phyloP scores from a whole-genome alignment of 2,797 vertebrate species.

The Selene dorsalis region DNA sequence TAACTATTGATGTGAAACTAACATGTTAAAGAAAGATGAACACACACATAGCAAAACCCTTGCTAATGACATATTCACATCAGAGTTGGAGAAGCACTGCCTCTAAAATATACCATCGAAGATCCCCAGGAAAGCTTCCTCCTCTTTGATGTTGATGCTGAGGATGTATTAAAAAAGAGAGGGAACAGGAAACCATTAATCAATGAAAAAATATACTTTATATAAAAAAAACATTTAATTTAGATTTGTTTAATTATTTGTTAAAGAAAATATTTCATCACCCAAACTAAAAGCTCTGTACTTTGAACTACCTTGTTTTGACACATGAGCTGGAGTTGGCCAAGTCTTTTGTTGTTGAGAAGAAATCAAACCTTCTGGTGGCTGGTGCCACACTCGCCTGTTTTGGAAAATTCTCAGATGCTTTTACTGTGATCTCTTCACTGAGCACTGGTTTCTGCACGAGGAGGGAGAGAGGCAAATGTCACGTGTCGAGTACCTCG shows the following conservation, averaged over 20 bases:
- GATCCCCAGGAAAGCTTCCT: constrained; percentile 89
- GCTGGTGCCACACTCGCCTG: constrained; percentile 51
- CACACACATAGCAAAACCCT: constrained; percentile 24
- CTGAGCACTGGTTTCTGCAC: constrained; percentile 62
- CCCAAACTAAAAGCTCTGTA: not conserved
- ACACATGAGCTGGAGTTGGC: constrained; percentile 23
- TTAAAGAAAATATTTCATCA: not conserved
- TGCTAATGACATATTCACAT: not conserved
- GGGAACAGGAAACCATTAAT: not conserved
- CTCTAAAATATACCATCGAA: constrained; percentile 95
- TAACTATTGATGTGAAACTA: constrained; percentile 6
- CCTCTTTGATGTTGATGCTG: constrained; percentile 83
- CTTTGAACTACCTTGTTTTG: constrained; percentile 69
- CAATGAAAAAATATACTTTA: not conserved
- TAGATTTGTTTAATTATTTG: not conserved
- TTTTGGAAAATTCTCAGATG: constrained; percentile 55
- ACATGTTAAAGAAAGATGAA: constrained; percentile 6
- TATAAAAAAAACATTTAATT: not conserved
- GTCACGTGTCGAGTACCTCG: not conserved
- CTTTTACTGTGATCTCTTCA: constrained; percentile 39
- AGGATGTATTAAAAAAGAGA: not conserved
- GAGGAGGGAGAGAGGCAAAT: constrained; percentile 1
- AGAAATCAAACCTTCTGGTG: constrained; percentile 81
- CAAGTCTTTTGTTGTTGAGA: constrained; percentile 70
- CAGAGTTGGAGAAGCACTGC: not conserved